Conservation (phyloP, 2,797 vertebrate genomes). For the Xiphorhynchus erythropygius region DNA sequence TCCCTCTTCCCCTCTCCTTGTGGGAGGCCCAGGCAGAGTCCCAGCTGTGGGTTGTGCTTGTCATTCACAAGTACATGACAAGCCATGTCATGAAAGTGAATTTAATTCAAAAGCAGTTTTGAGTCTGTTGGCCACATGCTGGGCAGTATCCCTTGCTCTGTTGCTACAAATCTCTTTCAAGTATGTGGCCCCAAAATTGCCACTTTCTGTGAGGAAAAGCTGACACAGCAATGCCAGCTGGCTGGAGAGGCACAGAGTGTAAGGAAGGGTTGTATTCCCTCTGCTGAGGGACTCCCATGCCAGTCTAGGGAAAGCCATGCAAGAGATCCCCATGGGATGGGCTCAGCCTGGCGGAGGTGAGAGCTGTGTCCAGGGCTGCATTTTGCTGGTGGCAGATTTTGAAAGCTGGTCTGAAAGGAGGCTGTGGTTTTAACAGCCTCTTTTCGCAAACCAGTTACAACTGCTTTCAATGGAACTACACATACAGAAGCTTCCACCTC, state of each 20-base stretch:
- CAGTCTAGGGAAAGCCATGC: neutral
- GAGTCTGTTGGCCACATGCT: neutral
- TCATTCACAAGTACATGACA: neutral
- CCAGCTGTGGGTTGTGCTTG: neutral
- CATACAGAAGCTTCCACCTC: neutral
- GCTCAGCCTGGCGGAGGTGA: neutral
- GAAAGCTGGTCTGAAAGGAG: neutral
- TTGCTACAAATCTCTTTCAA: neutral
- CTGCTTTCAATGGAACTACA: neutral
- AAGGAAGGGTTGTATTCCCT: neutral
- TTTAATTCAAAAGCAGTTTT: neutral
- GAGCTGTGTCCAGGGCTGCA: neutral
- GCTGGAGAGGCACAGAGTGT: neutral
- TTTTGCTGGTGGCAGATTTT: neutral
- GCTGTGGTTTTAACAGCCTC: neutral
- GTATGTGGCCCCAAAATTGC: neutral
- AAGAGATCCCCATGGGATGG: neutral
- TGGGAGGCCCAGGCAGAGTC: neutral
- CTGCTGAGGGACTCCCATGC: fast-evolving
- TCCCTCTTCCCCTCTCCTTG: neutral
- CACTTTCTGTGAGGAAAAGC: neutral
- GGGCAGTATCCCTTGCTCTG: neutral
- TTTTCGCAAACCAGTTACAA: neutral
- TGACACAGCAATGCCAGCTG: neutral
- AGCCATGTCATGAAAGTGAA: neutral